phyloP scores from a whole-genome alignment of 2,797 vertebrate genomes.

The Psittacula echo region DNA sequence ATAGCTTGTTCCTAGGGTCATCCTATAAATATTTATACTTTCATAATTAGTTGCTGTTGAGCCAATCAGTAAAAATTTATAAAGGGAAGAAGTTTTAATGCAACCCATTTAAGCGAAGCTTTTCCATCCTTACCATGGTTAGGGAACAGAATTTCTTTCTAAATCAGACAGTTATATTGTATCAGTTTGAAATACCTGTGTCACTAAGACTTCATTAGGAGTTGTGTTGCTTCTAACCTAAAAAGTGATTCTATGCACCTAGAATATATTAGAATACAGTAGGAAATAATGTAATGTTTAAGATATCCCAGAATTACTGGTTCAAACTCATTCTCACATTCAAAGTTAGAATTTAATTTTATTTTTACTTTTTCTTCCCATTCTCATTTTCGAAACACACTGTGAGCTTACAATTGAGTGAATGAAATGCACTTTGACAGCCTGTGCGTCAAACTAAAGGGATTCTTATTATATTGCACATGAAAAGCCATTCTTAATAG shows the following conservation, averaged over 20 bases:
- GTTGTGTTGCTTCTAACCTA: not conserved
- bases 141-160: not conserved
- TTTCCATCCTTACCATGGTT: not conserved
- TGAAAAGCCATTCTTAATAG: not conserved
- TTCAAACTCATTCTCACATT: not conserved
- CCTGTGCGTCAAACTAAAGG: not conserved
- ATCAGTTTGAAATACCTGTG: not conserved
- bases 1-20: not conserved
- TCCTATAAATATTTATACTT: constrained; percentile 3
- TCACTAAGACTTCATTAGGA: not conserved
- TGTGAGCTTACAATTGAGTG: not conserved
- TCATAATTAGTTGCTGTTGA: not conserved
- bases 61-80: not conserved
- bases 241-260: not conserved
- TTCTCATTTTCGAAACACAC: not conserved
- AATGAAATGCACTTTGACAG: not conserved
- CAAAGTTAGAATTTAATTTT: not conserved
- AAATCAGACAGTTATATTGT: not conserved
- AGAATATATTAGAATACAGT: not conserved
- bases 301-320: not conserved
- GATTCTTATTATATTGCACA: not conserved
- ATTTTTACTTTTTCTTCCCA: not conserved
- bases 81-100: not conserved
- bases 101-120: not conserved
- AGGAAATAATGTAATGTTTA: not conserved